Conservation (phyloP, 2,797 vertebrate genomes). For the Petrocephalus schoutedeni region DNA sequence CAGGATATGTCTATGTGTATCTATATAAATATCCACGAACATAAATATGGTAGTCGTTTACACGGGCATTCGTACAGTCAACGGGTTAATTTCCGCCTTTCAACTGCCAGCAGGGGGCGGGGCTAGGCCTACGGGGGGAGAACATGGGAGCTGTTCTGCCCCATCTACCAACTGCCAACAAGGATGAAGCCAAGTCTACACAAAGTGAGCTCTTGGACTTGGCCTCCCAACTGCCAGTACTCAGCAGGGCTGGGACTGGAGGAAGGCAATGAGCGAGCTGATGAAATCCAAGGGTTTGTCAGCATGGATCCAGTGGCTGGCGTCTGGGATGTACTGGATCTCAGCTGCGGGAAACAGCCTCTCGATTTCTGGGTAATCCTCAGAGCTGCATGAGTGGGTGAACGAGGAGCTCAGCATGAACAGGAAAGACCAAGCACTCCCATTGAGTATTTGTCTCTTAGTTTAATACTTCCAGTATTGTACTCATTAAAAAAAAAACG, state of each 20-base stretch:
- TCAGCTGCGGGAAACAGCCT: conserved; percentile 80
- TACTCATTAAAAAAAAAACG: too few relatives aligned
- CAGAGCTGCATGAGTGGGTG: conserved; percentile 61
- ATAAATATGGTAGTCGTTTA: neutral
- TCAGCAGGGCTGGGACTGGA: conserved; percentile 61
- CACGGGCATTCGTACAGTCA: neutral
- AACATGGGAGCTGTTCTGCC: neutral
- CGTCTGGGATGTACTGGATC: conserved; percentile 79
- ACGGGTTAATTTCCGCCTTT: neutral
- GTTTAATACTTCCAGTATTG: too few relatives aligned
- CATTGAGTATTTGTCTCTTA: neutral
- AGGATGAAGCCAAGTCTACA: neutral
- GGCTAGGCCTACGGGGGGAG: neutral
- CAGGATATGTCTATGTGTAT: neutral
- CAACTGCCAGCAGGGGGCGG: conserved; percentile 13
- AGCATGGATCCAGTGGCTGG: conserved; percentile 89
- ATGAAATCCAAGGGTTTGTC: conserved; percentile 88
- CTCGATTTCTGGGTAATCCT: conserved; percentile 82
- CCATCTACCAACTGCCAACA: neutral
- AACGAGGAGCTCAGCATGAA: neutral
- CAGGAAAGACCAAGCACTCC: neutral
- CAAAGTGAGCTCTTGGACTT: neutral
- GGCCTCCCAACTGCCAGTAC: neutral
- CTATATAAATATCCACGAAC: conserved; percentile 4
- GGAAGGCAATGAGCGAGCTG: conserved; percentile 76